Conservation (phyloP, 35 echinoderm and acorn worm genomes). For the Apostichopus parvimensis region DNA sequence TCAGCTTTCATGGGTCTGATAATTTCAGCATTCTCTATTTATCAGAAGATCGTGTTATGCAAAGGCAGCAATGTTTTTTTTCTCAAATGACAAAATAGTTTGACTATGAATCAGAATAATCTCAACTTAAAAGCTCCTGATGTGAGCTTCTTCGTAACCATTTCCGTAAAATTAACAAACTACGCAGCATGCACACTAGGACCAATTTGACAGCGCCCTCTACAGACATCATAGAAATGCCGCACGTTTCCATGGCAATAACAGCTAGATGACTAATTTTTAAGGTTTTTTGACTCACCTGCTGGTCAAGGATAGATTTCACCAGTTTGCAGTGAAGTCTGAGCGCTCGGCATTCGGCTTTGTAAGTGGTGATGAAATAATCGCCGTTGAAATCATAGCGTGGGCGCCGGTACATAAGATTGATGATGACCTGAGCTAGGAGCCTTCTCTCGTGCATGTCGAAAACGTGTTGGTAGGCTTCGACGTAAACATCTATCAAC, state of each 20-base stretch:
- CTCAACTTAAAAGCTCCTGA: too few species aligned
- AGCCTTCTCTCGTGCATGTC: slow-evolving; percentile 97
- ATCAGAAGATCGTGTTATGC: neutral
- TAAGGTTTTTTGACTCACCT: slow-evolving; percentile 45
- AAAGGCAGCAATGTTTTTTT: neutral
- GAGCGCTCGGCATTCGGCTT: slow-evolving; percentile 70
- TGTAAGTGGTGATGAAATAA: slow-evolving; percentile 92
- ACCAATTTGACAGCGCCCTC: neutral
- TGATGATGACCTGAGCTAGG: slow-evolving; percentile 84
- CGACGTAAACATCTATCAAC: slow-evolving; percentile 89
- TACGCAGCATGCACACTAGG: neutral
- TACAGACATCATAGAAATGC: neutral
- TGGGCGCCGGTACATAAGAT: slow-evolving; percentile 78
- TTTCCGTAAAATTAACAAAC: neutral
- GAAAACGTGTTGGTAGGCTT: slow-evolving; percentile 98
- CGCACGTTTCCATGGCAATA: neutral
- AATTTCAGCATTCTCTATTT: too few species aligned
- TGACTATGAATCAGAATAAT: too few species aligned
- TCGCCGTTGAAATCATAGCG: slow-evolving; percentile 78
- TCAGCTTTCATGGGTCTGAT: too few species aligned
- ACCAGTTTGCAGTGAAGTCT: slow-evolving; percentile 83
- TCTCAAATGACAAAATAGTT: too few species aligned
- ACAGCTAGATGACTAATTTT: too few species aligned
- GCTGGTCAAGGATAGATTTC: slow-evolving; percentile 92
- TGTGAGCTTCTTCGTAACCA: neutral